Base-by-base conservation (phyloP, 2,888 invertebrate species). In the Agonum fuliginosum region DNA sequence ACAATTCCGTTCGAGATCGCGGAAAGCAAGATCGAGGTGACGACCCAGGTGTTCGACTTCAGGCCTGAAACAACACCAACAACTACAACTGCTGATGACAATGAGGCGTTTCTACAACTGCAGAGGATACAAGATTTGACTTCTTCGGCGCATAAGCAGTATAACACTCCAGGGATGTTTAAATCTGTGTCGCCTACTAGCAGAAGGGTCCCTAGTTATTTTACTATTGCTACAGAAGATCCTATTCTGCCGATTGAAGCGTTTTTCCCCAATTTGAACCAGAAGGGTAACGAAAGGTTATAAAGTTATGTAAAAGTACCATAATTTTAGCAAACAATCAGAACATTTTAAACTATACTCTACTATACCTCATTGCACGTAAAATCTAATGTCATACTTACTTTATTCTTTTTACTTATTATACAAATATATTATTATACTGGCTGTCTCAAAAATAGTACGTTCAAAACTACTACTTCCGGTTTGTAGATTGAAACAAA, bases 231-330 rank as follows among this genome's bases (percentile, higher is more conserved):
- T 0, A 93, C 94, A 0, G 94, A 94, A 80, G 94, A 94, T 83
- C 94, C 94, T 0, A 93, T 94, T 71, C 87, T 95, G 67, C 94
- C 95, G 0, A 93, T 95, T 79, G 94, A 94, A 86, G 93, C 94
- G 0, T 94, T 94, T 86, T 94, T 95, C 84, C 93, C 94, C 14
- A 93, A 93, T 83, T 84, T 93, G 62, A 90, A 92, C 81, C 91
- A 90, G 85, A 91, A 90, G 85, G 89, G 90, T 86, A 88, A 90
- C 19, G 76, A 79, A 19, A 78, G 73, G 58, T n/a, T 22, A 22
- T 58, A 22, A 58, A 6, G 6, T 46, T 46, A n/a, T n/a, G 12
- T 8, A 12, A 46, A 12, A n/a, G n/a, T n/a, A n/a, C n/a, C n/a
- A n/a, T n/a, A n/a, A n/a, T n/a, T n/a, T n/a, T n/a, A n/a, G n/a